Percentiles rank a stretch among this genome's conserved stretches.
These are phyloP conservation scores for Diachasmimorpha longicaudata DNA, from an alignment of 1,140 invertebrate genomes.

Conservation along the genomic window DNA sequence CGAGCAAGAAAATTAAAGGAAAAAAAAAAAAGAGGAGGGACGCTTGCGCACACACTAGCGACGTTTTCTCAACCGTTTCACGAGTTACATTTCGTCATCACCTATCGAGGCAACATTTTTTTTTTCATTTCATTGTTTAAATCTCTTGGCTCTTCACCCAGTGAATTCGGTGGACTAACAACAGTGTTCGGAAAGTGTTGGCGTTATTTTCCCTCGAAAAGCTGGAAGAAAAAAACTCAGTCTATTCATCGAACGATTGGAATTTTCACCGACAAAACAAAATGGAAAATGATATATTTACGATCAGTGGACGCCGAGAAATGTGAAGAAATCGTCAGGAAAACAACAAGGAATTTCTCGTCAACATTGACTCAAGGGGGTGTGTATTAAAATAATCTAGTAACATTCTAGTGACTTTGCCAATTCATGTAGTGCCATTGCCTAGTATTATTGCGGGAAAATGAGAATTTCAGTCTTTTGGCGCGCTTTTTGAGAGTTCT, in stretches of 20 bases:
- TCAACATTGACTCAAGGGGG: background rate
- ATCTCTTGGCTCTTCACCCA: background rate
- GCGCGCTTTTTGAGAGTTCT: background rate
- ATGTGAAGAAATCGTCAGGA: background rate
- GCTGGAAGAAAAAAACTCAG: too few relatives aligned
- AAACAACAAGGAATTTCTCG: background rate
- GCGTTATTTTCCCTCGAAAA: background rate
- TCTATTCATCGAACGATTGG: too few relatives aligned
- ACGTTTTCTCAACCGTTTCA: background rate
- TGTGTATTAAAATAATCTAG: background rate
- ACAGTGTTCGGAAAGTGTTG: background rate
- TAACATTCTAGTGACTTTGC: background rate
- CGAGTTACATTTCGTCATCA: background rate
- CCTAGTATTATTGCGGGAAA: slow-evolving; percentile 4
- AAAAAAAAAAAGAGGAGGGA: background rate
- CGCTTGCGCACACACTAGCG: slow-evolving; percentile 1
- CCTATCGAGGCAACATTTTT: background rate
- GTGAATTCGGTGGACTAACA: background rate
- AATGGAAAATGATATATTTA: too few relatives aligned
- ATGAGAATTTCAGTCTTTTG: background rate
- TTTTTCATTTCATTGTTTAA: background rate
- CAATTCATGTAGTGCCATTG: background rate
- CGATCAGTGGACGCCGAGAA: background rate
- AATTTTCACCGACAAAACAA: too few relatives aligned
- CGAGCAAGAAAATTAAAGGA: background rate